Evolutionary conservation across 2,113 vertebrate genomes (phyloP), one percentile per base, ranked within the genome.

Genomic region (Cichladusa arquata): DNA sequence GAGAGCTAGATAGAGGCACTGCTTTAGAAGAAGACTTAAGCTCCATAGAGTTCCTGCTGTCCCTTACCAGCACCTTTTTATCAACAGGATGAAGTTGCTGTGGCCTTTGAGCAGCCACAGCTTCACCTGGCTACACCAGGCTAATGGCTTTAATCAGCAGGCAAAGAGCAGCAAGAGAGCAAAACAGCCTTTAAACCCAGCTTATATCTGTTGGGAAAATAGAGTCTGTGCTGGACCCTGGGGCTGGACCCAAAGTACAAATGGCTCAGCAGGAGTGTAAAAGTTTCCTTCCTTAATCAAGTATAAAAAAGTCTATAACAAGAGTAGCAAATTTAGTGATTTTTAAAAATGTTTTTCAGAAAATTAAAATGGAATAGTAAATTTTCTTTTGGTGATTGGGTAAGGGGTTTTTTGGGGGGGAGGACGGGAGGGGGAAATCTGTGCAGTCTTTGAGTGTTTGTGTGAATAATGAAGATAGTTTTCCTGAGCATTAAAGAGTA

Each of bases 261-360:
- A 44, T 3, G 2, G 40, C 38, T 44, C 62, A 45, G 44, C 0
- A 0, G 23, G 22, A 50, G 17, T 14, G 8, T 23, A 10, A 12
- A 61, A 51, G 9, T 45, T 86, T 58, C 29, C 33, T 67, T 77
- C 29, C 2, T 71, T 50, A 50, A 62, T 64, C 33, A 36, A 9
- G 1, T 38, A 23, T 22, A 8, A 28, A 73, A 62, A 81, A 48
- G 28, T 33, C 22, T 76, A 60, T 44, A 45, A 34, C 15, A 50
- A 40, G 10, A 72, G 48, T 45, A 5, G 4, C 40, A 31, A 2
- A 22, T 69, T 64, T 24, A 48, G 25, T 33, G 31, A 2, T 15
- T 77, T 71, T 51, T 4, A 25, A 28, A 61, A 20, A 34, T 29
- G 2, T 28, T 80, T 83, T 66, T 26, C n/a, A 33, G 62, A 57